A percentile compares a stretch with the other conserved stretches of the same genome.
These are phyloP conservation scores for Lanistes nyassanus DNA, from an alignment of 1,140 invertebrate genomes.

Conservation along the genomic window DNA sequence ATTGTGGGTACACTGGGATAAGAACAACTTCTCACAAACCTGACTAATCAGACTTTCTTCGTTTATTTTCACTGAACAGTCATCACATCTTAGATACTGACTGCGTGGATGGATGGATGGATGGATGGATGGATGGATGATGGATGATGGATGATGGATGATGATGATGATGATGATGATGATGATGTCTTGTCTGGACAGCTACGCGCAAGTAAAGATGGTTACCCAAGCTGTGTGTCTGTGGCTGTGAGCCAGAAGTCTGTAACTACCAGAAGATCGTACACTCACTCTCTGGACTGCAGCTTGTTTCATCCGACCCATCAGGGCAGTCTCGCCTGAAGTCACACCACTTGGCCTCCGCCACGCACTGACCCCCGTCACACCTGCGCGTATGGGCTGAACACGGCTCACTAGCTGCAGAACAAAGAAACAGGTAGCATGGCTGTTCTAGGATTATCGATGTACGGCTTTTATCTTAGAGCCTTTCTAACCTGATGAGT, in stretches of 20 bases:
- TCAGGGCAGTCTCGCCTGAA: slow-evolving; percentile 67
- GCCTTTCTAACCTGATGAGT: too few relatives aligned
- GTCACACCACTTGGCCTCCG: slow-evolving; percentile 64
- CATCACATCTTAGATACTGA: slow-evolving; percentile 23
- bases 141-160: too few relatives aligned
- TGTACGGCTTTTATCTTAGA: too few relatives aligned
- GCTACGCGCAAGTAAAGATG: too few relatives aligned
- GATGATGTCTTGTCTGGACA: too few relatives aligned
- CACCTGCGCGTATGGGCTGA: slow-evolving; percentile 73
- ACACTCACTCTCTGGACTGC: slow-evolving; percentile 32
- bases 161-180: too few relatives aligned
- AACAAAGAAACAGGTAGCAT: slow-evolving; percentile 1
- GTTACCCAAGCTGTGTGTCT: too few relatives aligned
- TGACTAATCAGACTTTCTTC: neutral
- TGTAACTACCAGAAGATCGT: too few relatives aligned
- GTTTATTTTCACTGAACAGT: neutral
- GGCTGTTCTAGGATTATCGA: too few relatives aligned
- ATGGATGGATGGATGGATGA: too few relatives aligned
- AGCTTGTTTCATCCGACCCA: slow-evolving; percentile 67
- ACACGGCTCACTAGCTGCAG: slow-evolving; percentile 60
- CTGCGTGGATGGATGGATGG: slow-evolving; percentile 39
- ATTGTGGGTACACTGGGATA: slow-evolving; percentile 34
- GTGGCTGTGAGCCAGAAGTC: too few relatives aligned
- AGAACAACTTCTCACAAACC: neutral
- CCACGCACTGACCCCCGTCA: slow-evolving; percentile 66